Base-by-base conservation (phyloP, 2,113 vertebrate species). In the Microtus oregoni region DNA sequence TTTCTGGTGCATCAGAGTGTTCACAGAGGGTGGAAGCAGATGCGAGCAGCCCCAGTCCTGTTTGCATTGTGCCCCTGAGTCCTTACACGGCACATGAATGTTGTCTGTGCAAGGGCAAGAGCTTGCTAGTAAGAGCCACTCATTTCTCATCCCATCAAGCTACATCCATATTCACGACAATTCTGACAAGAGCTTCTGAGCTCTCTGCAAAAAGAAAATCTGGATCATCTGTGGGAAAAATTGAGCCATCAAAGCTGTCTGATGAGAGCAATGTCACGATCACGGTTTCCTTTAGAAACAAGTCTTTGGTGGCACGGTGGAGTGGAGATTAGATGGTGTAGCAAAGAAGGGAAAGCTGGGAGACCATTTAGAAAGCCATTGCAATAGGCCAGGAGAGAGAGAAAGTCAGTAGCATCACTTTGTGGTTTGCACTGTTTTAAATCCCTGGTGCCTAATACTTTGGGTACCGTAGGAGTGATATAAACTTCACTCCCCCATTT, bases 401-500 rank as follows among this genome's bases (percentile, higher is more conserved):
- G 0, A 81, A 78, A 65, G 28, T 73, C 82, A 76, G 67, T 32
- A 75, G 44, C 93, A 86, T 41, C 55, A 89, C 88, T 78, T 47
- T 82, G 38, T 75, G 44, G 77, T 79, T 89, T 81, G 26, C 38
- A 58, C 15, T 79, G 75, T 85, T 78, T 17, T 38, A 96, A 96
- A 94, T 70, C 77, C 73, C 90, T 61, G 8, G 72, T 78, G 88
- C 67, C 85, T 91, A 90, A 77, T 81, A 88, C 41, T 89, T 94
- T 67, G 72, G 28, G 85, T 65, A 88, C 50, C 86, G 65, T 95
- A 96, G 32, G 35, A 72, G 70, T n/a, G 52, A 94, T 30, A 86
- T 5, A 75, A 96, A 96, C 90, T 89, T 28, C 94, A 47, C 89
- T 75, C 88, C 91, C 94, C 79, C 44, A 86, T 38, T 83, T 93